A percentile compares a stretch with the other conserved stretches of the same genome.
phyloP scores from a whole-genome alignment of 2,113 vertebrate genomes.

The Coryphaenoides rupestris region DNA sequence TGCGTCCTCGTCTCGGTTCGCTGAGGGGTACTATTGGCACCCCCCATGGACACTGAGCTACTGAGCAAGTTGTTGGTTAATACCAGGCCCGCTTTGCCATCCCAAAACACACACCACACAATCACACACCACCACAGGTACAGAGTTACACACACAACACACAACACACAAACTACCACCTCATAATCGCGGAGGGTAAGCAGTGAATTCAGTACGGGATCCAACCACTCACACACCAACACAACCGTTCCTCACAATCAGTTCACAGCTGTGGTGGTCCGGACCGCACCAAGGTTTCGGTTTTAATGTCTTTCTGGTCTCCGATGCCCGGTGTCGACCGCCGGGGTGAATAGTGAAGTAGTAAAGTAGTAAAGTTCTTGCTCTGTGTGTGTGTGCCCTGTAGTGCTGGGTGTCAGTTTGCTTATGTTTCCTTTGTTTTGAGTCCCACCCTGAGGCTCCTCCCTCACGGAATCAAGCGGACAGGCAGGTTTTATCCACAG shows the following conservation, averaged over 20 bases:
- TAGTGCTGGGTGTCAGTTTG: slow-evolving; percentile 49
- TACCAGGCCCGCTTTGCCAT: slow-evolving; percentile 58
- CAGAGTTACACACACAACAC: slow-evolving; percentile 21
- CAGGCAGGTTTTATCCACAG: slow-evolving; percentile 66
- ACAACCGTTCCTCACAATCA: neutral
- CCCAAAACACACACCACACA: no score
- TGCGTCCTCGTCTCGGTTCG: slow-evolving; percentile 52
- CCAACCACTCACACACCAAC: neutral
- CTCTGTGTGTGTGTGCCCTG: slow-evolving; percentile 22
- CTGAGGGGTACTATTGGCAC: slow-evolving; percentile 72
- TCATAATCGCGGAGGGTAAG: slow-evolving; percentile 27
- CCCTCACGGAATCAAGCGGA: slow-evolving; percentile 57
- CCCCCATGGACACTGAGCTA: slow-evolving; percentile 67
- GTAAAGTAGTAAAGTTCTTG: slow-evolving; percentile 26
- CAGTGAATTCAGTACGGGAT: slow-evolving; percentile 21
- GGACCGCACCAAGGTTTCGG: neutral
- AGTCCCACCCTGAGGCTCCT: slow-evolving; percentile 65
- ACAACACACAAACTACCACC: slow-evolving; percentile 14
- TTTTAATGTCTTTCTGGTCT: slow-evolving; percentile 1
- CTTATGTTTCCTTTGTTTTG: slow-evolving; percentile 66
- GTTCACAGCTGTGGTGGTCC: neutral
- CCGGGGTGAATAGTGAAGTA: slow-evolving; percentile 3
- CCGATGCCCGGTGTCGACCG: neutral
- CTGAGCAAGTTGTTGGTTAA: slow-evolving; percentile 43
- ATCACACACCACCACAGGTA: no score